These are phyloP conservation scores for Conus canariensis DNA, from an alignment of 2,888 invertebrate genomes.

Conservation along the genomic window DNA sequence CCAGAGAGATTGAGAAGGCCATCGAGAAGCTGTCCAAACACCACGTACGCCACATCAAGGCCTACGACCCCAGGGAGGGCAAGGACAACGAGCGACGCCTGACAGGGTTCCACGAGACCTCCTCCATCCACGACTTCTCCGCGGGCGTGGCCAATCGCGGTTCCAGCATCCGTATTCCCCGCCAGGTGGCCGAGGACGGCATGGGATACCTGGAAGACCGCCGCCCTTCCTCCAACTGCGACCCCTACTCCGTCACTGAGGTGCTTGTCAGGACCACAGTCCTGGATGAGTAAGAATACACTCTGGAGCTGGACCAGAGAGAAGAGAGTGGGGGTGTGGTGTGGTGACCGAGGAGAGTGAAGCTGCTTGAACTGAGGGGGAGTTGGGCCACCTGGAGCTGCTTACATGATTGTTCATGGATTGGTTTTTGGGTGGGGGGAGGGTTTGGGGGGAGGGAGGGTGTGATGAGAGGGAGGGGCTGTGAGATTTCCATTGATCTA, in stretches of 20 bases:
- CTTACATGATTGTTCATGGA: not conserved
- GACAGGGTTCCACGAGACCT: conserved; percentile 96
- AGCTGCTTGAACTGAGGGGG: not conserved
- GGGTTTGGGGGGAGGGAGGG: not conserved
- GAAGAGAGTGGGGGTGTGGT: not conserved
- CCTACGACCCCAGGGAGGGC: conserved; percentile 97
- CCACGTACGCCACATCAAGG: conserved; percentile 95
- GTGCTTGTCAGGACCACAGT: conserved; percentile 64
- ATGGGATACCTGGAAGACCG: conserved; percentile 98
- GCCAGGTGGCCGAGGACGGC: conserved; percentile 87
- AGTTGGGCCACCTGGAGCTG: not conserved
- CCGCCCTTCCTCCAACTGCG: conserved; percentile 81
- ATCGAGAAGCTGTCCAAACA: conserved; percentile 95
- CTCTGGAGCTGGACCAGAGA: not conserved
- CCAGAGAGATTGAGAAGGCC: conserved; percentile 94
- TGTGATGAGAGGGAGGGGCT: not conserved
- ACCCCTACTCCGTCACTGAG: conserved; percentile 77
- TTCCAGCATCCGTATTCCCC: conserved; percentile 88
- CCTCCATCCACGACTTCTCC: conserved; percentile 97
- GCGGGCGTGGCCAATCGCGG: conserved; percentile 94
- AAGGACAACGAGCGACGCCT: conserved; percentile 97
- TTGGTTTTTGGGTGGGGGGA: not conserved
- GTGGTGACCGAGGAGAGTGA: not conserved
- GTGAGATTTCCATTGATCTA: too few relatives aligned
- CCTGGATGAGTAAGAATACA: conserved; percentile 51